phyloP scores from a whole-genome alignment of 2,113 vertebrate genomes.

The Mesocricetus auratus region DNA sequence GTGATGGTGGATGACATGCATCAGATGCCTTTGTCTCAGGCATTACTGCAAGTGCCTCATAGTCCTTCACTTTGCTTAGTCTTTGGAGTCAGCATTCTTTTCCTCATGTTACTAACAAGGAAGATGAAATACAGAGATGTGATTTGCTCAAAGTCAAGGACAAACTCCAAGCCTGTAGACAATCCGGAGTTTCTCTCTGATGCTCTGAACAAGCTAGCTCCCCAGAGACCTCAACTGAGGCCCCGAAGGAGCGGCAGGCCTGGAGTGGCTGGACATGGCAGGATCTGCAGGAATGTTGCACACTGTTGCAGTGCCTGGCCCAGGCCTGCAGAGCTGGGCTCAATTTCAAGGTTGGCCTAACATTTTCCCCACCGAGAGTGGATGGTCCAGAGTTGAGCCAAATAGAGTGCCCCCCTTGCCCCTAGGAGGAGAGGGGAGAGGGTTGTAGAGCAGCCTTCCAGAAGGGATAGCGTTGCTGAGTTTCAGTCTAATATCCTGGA shows the following conservation, averaged over 20 bases:
- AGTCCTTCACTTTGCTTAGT: background rate
- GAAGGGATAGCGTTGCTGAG: conserved; percentile 70
- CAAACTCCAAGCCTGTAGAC: background rate
- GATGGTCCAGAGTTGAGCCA: conserved; percentile 66
- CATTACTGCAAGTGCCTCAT: background rate
- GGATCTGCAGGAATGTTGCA: background rate
- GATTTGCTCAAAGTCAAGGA: conserved; percentile 22
- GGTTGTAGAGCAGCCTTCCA: conserved; percentile 61
- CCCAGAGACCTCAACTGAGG: background rate
- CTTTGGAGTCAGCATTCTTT: background rate
- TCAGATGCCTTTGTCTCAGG: background rate
- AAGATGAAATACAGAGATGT: conserved; percentile 37
- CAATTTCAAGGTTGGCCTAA: conserved; percentile 57
- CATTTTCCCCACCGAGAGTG: conserved; percentile 61
- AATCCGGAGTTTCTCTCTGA: conserved; percentile 24
- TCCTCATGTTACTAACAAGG: background rate
- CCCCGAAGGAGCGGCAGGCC: background rate
- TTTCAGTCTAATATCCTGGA: conserved; percentile 79
- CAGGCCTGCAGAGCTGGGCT: conserved; percentile 42
- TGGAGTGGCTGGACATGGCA: background rate
- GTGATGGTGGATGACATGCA: background rate
- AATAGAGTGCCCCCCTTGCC: conserved; percentile 29
- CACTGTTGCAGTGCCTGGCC: conserved; percentile 22
- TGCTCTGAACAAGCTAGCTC: conserved; percentile 4
- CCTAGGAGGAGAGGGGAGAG: conserved; percentile 36